phyloP scores from a whole-genome alignment of 2,888 invertebrate species.

The Eumacrocentrus americanus region DNA sequence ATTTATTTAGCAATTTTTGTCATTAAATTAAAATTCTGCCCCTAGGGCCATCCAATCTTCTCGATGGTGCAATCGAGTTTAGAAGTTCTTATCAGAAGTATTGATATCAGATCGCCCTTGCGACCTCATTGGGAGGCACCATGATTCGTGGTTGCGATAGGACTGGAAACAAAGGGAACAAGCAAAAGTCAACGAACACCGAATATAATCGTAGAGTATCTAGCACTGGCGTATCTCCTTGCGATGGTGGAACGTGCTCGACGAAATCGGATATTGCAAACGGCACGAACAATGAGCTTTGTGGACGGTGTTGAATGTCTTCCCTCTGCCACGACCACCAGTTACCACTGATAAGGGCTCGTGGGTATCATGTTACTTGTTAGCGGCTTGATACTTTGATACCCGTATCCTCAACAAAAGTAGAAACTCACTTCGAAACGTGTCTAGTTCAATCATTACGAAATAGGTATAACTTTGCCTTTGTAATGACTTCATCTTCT shows the following conservation, averaged over 20 bases:
- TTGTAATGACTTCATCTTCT: too few relatives aligned
- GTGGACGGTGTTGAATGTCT: background rate
- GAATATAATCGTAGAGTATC: background rate
- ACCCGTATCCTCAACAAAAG: background rate
- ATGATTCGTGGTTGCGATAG: background rate
- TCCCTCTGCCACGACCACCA: background rate
- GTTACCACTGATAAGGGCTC: constrained; percentile 13
- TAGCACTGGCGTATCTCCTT: constrained; percentile 3
- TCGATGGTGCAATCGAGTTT: background rate
- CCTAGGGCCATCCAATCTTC: too few relatives aligned
- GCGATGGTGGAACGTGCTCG: background rate
- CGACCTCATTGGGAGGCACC: too few relatives aligned
- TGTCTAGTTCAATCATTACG: too few relatives aligned
- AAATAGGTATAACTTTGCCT: too few relatives aligned
- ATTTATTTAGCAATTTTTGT: too few relatives aligned
- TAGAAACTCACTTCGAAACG: background rate
- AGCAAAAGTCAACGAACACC: background rate
- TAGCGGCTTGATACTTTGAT: constrained; percentile 6
- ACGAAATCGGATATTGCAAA: constrained; percentile 14
- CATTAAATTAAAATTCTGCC: too few relatives aligned
- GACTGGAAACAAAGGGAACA: background rate
- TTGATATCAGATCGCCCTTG: background rate
- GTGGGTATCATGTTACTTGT: background rate
- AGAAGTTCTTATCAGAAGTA: background rate
- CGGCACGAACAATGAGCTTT: constrained; percentile 12